A percentile compares a stretch with the other conserved stretches of the same genome.
Conservation (phyloP, 2,113 vertebrate genomes). For the Menura novaehollandiae region DNA sequence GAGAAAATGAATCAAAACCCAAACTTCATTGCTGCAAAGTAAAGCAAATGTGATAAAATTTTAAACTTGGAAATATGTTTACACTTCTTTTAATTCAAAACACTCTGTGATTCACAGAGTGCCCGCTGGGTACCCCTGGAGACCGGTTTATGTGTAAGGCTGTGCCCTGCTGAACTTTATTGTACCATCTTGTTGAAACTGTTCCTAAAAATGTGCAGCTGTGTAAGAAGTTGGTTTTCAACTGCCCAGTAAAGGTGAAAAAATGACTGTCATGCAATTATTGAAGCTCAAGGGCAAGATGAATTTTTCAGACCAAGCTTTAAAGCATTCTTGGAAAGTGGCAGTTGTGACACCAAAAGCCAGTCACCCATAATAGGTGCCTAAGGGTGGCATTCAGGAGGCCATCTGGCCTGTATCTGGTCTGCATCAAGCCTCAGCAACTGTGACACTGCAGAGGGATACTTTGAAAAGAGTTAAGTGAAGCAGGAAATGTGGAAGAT, state of each 20-base stretch:
- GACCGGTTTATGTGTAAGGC: rapidly evolving
- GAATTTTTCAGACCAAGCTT: not conserved
- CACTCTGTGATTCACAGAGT: not conserved
- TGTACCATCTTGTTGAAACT: not conserved
- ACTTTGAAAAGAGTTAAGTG: not conserved
- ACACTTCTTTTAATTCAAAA: not conserved
- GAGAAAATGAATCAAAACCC: not conserved
- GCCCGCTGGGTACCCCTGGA: not conserved
- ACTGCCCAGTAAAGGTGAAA: not conserved
- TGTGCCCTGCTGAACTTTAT: not conserved
- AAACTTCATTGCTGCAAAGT: not conserved
- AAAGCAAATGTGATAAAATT: not conserved
- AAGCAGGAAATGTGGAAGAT: slow-evolving; percentile 11
- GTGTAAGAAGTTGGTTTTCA: not conserved
- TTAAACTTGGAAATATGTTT: not conserved
- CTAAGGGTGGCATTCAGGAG: not conserved
- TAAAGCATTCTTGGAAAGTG: not conserved
- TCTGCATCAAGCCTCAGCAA: not conserved
- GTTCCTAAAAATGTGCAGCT: not conserved
- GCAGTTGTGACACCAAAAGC: not conserved
- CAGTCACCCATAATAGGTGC: not conserved
- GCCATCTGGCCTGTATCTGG: not conserved
- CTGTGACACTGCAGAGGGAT: not conserved
- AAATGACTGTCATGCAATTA: not conserved
- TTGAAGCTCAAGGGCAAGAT: not conserved